Percentiles rank a stretch among this genome's conserved stretches.
Conservation (phyloP, 2,113 vertebrate genomes). For the Turdus rufiventris region DNA sequence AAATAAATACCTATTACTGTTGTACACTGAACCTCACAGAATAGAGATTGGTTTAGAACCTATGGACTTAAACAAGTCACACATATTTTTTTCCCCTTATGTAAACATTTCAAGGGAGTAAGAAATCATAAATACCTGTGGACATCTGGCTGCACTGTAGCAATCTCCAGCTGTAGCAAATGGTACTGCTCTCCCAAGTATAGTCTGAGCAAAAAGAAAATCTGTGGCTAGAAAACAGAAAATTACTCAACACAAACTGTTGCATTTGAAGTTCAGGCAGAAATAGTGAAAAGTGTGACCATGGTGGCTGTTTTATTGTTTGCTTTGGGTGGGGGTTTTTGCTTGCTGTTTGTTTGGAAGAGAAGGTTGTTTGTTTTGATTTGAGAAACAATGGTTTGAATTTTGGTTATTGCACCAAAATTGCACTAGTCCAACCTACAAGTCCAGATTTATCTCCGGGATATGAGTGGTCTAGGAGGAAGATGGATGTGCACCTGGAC, state of each 20-base stretch:
- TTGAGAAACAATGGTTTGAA: not conserved
- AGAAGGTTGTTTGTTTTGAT: not conserved
- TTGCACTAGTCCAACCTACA: not conserved
- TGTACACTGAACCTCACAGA: not conserved
- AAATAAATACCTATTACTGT: not conserved
- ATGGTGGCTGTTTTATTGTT: fast-evolving
- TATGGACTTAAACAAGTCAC: not conserved
- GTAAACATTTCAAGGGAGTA: not conserved
- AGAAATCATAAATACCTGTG: slow-evolving; percentile 77
- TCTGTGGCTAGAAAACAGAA: slow-evolving; percentile 81
- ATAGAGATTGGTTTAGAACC: not conserved
- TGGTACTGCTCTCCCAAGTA: slow-evolving; percentile 80
- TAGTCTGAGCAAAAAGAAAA: slow-evolving; percentile 83
- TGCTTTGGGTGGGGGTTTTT: fast-evolving
- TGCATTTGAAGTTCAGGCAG: not conserved
- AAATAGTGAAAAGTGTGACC: not conserved
- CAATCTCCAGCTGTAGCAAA: slow-evolving; percentile 90
- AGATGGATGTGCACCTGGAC: not conserved
- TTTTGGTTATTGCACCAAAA: not conserved
- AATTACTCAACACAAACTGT: not conserved
- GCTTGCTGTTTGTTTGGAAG: not conserved
- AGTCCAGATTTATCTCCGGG: not conserved
- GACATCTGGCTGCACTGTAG: slow-evolving; percentile 89
- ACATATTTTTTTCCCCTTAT: fast-evolving
- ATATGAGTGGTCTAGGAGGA: not conserved